These are phyloP conservation scores for Hylomyscus alleni DNA, from an alignment of 2,797 vertebrate species.

Conservation along the genomic window DNA sequence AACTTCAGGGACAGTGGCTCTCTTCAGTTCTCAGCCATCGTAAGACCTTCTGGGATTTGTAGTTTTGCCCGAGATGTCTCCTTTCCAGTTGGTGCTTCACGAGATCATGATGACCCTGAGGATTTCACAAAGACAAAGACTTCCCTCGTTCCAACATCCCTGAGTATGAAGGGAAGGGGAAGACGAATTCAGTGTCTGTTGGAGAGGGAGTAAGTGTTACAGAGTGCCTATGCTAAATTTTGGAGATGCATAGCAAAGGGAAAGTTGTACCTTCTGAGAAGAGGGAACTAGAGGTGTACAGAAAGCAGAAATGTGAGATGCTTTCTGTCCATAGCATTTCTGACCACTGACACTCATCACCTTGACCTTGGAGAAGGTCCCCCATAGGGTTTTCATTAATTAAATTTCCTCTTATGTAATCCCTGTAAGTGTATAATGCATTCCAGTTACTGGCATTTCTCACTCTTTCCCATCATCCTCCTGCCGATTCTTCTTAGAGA, in stretches of 20 bases:
- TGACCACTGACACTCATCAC: not conserved
- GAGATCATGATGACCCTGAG: not conserved
- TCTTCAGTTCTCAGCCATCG: not conserved
- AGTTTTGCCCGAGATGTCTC: not conserved
- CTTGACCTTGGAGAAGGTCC: not conserved
- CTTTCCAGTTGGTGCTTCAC: not conserved
- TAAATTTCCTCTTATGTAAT: not conserved
- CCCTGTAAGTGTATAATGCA: not conserved
- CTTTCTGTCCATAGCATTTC: not conserved
- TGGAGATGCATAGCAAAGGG: not conserved
- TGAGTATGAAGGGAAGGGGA: not conserved
- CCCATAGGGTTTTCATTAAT: not conserved
- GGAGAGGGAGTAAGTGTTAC: not conserved
- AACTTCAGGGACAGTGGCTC: not conserved
- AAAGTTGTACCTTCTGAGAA: slow-evolving; percentile 26
- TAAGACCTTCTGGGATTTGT: not conserved
- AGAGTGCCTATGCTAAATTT: not conserved
- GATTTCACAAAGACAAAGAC: not conserved
- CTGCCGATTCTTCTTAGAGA: not conserved
- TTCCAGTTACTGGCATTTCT: too few species aligned
- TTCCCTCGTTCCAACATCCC: not conserved
- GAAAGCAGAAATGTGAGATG: not conserved
- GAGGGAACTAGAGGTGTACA: not conserved
- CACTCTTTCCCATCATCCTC: not conserved
- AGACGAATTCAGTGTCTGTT: not conserved